Base-by-base conservation (phyloP, 2,113 vertebrate species). In the Lucifuga dentata region DNA sequence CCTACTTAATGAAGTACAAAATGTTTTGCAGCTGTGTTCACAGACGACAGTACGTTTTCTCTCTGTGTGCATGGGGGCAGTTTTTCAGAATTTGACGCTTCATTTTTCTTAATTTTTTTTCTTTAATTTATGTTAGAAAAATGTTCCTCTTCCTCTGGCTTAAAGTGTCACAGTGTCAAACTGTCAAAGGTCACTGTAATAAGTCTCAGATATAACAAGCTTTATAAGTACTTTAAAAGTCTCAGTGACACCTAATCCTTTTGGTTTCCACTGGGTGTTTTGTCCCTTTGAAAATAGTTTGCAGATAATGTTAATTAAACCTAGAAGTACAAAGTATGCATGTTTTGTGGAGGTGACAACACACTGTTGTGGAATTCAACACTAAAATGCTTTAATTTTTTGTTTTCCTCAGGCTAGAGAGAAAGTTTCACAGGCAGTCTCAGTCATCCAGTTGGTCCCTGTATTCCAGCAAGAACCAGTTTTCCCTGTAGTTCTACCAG, bases 391-490 rank as follows among this genome's bases (percentile, higher is more conserved):
- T 75, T 39, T 64, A 19, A 78, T 44, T 86, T 11, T 81, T 87
- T 86, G 46, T 19, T 67, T 83, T 40, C 36, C 51, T 50, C 72
- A 92, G 91, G 73, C 23, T 58, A 60, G 49, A 38, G 58, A 76
- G 43, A 76, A 76, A 61, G 53, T 64, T n/a, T 64, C 52, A 49
- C 73, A 72, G 35, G 44, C 29, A n/a, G 66, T 63, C 33, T 69
- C 81, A 20, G 63, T 39, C 44, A 32, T 49, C 7, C 17, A 72
- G 74, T 65, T 76, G 11, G 40, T 56, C 53, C 19, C 32, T 0
- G 11, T 21, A 32, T 19, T 62, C 15, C 52, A 76, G 15, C 49
- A 36, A 61, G 63, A 72, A 50, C 48, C 67, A 46, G 50, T 61
- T 21, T 20, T 1, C 7, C 39, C 56, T 17, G 48, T 70, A 48